phyloP scores from a whole-genome alignment of 2,113 vertebrate species.

The Crotalus horridus region DNA sequence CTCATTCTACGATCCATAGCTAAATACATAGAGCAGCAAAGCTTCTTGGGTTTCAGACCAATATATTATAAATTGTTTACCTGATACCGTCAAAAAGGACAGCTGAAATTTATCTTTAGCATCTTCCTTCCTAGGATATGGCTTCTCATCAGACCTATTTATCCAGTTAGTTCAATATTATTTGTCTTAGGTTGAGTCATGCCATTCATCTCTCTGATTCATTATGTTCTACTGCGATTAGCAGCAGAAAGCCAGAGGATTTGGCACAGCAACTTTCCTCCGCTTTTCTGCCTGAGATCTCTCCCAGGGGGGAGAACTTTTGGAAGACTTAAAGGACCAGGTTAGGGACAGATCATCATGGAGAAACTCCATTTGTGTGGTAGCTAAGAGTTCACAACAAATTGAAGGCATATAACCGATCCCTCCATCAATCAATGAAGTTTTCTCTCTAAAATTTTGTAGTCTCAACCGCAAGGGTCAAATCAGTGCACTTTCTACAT shows the following conservation, averaged over 20 bases:
- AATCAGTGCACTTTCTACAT: background rate
- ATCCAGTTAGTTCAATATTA: background rate
- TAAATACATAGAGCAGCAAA: background rate
- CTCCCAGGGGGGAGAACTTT: background rate
- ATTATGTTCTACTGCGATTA: background rate
- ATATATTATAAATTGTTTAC: background rate
- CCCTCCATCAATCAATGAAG: background rate
- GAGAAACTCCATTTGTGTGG: background rate
- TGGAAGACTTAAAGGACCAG: background rate
- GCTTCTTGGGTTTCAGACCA: rapidly evolving
- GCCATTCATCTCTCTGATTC: background rate
- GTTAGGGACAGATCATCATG: background rate
- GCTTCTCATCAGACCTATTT: background rate
- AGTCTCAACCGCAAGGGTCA: background rate
- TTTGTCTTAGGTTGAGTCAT: background rate
- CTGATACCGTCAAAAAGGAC: background rate
- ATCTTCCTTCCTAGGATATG: background rate
- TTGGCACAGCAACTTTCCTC: background rate
- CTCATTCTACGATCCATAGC: background rate
- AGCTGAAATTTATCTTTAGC: background rate
- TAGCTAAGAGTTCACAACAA: background rate
- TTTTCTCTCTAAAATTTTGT: background rate
- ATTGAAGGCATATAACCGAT: background rate
- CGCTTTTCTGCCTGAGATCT: background rate
- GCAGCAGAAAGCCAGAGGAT: background rate